Conservation (phyloP, 2,888 invertebrate genomes). For the Caradrina clavipalpis region DNA sequence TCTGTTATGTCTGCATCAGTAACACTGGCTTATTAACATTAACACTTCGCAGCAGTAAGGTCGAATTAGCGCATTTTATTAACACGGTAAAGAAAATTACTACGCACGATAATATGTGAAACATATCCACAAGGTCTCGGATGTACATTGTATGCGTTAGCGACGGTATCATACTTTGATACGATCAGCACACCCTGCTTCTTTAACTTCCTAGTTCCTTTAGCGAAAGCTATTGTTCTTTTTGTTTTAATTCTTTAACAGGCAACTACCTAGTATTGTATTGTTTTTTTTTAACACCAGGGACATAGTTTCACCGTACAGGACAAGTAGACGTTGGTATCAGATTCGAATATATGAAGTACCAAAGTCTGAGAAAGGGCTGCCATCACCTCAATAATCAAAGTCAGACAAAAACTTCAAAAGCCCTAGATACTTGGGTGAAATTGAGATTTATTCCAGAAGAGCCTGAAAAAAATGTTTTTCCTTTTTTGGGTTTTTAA, state of each 20-base stretch:
- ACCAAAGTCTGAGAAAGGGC: no score
- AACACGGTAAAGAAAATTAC: constrained; percentile 33
- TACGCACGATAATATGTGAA: constrained; percentile 2
- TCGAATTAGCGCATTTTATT: constrained; percentile 33
- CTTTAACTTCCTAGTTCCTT: constrained; percentile 31
- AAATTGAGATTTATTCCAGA: no score
- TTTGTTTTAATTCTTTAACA: background rate
- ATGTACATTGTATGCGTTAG: constrained; percentile 26
- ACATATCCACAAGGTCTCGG: constrained; percentile 24
- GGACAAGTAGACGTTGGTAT: no score
- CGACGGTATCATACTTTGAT: constrained; percentile 18
- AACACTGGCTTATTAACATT: background rate
- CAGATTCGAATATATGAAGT: no score
- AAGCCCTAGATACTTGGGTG: no score
- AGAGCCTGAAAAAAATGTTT: no score
- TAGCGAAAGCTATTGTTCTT: constrained; percentile 6
- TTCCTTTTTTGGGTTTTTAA: no score
- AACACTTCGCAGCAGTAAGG: constrained; percentile 3
- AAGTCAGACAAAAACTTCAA: no score
- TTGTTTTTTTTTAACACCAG: no score
- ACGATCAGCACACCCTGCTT: constrained; percentile 9
- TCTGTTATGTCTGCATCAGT: background rate
- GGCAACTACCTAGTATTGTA: no score
- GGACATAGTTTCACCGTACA: no score
- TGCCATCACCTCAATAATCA: no score